Evolutionary conservation across 2,888 invertebrate genomes (phyloP).

Genomic region (Sicus ferrugineus): DNA sequence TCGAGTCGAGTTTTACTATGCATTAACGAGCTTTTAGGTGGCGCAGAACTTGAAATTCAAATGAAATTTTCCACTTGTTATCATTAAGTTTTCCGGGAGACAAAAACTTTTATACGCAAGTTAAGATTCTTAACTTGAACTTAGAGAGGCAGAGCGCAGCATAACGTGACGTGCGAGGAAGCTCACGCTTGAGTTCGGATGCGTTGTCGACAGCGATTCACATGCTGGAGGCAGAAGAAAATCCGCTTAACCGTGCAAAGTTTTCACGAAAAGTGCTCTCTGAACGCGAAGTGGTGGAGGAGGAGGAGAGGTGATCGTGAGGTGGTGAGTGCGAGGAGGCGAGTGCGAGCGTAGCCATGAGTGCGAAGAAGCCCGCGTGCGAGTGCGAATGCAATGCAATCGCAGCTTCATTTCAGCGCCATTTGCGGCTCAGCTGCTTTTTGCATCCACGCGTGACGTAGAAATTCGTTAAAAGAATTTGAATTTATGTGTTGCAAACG

Average conservation of each 20-base stretch:
- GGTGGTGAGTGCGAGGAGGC: background rate
- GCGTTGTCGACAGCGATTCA: constrained; percentile 4
- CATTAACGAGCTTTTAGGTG: constrained; percentile 1
- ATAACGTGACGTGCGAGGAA: background rate
- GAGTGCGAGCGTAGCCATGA: background rate
- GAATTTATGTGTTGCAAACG: constrained; percentile 10
- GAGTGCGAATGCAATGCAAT: background rate
- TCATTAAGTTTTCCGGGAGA: background rate
- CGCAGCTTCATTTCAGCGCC: background rate
- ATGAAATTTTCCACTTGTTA: background rate
- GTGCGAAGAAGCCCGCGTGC: background rate
- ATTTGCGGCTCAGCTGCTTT: too few relatives aligned
- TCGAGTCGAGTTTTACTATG: background rate
- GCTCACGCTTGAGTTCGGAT: background rate
- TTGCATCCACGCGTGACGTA: background rate
- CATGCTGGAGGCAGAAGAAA: background rate
- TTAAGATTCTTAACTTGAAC: constrained; percentile 14
- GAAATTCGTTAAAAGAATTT: background rate
- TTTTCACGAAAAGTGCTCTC: constrained; percentile 1
- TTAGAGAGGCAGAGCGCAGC: background rate
- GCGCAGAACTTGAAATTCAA: background rate
- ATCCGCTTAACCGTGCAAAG: constrained; percentile 14
- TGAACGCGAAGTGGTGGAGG: background rate
- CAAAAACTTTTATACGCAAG: constrained; percentile 2
- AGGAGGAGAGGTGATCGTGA: background rate